Evolutionary conservation across 2,888 invertebrate species (phyloP).

Genomic region (Lagria hirta): DNA sequence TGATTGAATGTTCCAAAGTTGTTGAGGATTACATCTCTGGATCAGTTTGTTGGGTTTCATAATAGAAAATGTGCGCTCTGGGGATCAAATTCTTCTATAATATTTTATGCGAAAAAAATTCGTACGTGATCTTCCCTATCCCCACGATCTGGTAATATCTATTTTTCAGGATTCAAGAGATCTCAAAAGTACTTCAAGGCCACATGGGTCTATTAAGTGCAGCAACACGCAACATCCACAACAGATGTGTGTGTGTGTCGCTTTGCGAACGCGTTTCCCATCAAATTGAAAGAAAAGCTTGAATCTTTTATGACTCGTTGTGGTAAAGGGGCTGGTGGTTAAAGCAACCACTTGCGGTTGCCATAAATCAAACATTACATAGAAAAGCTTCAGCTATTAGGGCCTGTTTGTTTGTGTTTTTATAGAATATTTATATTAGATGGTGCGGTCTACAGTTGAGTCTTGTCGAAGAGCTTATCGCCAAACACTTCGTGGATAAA

Average conservation of each 20-base stretch:
- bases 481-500: conserved; percentile 37
- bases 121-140: no score
- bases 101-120: no score
- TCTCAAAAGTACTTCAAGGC: conserved; percentile 26
- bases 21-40: no score
- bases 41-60: no score
- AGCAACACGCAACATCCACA: conserved; percentile 24
- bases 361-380: conserved; percentile 48
- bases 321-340: conserved; percentile 45
- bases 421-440: conserved; percentile 42
- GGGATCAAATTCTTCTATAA: no score
- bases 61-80: no score
- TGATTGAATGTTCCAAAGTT: conserved; percentile 19
- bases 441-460: conserved; percentile 32
- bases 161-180: conserved; percentile 35
- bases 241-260: conserved; percentile 20
- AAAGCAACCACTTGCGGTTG: conserved; percentile 47
- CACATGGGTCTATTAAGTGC: conserved; percentile 40
- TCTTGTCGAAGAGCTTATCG: conserved; percentile 37
- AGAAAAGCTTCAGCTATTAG: conserved; percentile 41
- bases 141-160: no score
- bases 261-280: conserved; percentile 18
- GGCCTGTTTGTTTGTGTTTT: conserved; percentile 48
- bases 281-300: conserved; percentile 32
- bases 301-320: conserved; percentile 45